A percentile compares a stretch with the other conserved stretches of the same genome.
Evolutionary conservation across 2,113 vertebrate genomes (phyloP).

Genomic region (Myrmecobius fasciatus): DNA sequence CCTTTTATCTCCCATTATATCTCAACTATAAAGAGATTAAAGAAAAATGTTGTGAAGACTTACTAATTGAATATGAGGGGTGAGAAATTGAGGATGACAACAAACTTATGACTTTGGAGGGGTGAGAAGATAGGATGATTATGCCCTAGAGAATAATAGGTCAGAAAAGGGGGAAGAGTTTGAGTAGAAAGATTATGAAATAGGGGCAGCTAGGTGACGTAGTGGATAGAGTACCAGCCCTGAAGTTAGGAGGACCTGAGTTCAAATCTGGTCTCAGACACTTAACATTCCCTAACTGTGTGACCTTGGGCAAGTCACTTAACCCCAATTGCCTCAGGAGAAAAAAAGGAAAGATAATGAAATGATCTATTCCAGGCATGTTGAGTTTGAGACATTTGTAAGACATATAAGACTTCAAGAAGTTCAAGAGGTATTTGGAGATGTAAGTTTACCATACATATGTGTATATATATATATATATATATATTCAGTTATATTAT

Average conservation of each 20-base stretch:
- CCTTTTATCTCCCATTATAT: neutral
- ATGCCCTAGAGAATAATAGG: neutral
- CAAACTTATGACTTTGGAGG: neutral
- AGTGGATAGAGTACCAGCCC: too few species aligned
- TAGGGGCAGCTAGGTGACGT: too few species aligned
- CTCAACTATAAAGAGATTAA: neutral
- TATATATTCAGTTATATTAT: too few species aligned
- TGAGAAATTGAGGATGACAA: neutral
- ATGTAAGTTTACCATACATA: neutral
- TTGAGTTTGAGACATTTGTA: neutral
- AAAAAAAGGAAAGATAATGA: too few species aligned
- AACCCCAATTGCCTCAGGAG: too few species aligned
- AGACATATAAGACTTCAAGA: neutral
- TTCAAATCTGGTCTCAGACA: too few species aligned
- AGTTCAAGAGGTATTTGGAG: neutral
- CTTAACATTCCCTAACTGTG: too few species aligned
- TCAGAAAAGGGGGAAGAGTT: neutral
- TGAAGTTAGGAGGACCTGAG: too few species aligned
- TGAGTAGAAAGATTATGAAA: neutral
- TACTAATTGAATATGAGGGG: neutral
- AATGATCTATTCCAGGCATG: neutral
- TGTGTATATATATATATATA: too few species aligned
- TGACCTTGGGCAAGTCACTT: too few species aligned
- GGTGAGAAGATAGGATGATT: neutral
- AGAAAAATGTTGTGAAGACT: neutral